phyloP scores from a whole-genome alignment of 2,113 vertebrate genomes.

The Zosterops japonicus region DNA sequence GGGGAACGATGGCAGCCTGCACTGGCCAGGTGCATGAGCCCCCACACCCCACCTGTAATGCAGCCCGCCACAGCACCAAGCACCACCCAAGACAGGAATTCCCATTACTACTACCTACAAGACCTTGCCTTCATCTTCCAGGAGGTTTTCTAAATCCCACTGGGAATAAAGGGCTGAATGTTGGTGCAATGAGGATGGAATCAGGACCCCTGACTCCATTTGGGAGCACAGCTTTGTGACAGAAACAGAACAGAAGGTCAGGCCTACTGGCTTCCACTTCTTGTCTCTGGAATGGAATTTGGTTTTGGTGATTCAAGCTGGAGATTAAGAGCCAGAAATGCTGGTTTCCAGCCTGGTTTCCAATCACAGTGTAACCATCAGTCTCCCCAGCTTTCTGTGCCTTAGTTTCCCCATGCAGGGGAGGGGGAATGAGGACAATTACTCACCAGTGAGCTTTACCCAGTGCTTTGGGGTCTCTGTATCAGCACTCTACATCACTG shows the following conservation, averaged over 20 bases:
- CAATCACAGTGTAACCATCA: neutral
- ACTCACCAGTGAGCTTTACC: neutral
- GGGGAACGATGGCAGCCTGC: neutral
- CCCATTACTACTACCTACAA: neutral
- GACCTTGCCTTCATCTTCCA: neutral
- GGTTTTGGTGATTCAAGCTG: neutral
- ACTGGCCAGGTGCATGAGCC: neutral
- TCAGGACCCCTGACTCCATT: neutral
- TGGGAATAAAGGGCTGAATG: neutral
- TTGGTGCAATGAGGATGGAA: neutral
- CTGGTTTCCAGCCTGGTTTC: neutral
- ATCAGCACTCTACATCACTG: neutral
- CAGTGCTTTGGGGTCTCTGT: neutral
- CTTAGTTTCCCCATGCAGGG: neutral
- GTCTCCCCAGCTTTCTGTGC: neutral
- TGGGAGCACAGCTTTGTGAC: neutral
- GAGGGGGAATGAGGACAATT: neutral
- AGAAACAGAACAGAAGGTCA: neutral
- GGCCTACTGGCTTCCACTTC: neutral
- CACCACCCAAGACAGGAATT: neutral
- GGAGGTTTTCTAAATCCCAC: neutral
- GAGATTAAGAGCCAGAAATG: neutral
- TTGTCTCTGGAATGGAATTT: neutral
- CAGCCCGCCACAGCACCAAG: neutral
- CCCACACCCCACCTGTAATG: neutral